Conservation (phyloP, 2,113 vertebrate species). For the Oreochromis tanganicae region DNA sequence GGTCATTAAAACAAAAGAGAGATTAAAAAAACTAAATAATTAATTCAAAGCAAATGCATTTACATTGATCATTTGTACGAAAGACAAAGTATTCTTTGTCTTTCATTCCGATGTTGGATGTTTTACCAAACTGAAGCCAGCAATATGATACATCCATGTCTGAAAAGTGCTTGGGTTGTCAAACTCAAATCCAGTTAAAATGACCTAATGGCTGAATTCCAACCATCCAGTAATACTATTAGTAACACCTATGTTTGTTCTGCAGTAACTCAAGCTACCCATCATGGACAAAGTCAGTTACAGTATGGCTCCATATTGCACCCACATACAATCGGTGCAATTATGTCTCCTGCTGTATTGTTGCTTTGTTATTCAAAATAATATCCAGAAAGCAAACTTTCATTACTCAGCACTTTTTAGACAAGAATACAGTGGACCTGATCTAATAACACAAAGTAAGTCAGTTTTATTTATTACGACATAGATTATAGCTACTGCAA, state of each 20-base stretch:
- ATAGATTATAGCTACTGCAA: neutral
- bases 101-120: neutral
- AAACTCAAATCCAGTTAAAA: neutral
- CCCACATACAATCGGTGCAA: neutral
- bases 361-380: neutral
- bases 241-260: neutral
- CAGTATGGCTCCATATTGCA: neutral
- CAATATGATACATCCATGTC: neutral
- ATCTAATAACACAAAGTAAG: neutral
- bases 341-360: neutral
- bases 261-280: neutral
- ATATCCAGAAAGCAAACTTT: neutral
- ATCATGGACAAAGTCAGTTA: neutral
- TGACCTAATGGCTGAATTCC: neutral
- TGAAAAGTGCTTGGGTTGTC: neutral
- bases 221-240: neutral
- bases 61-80: neutral
- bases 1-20: neutral
- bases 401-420: neutral
- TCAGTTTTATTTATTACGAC: neutral
- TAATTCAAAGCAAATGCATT: neutral
- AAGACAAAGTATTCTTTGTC: neutral
- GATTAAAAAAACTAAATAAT: neutral
- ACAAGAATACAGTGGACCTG: neutral
- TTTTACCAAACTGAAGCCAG: neutral